Evolutionary conservation across 2,797 vertebrate species (phyloP).

Genomic region (Typhlichthys subterraneus): DNA sequence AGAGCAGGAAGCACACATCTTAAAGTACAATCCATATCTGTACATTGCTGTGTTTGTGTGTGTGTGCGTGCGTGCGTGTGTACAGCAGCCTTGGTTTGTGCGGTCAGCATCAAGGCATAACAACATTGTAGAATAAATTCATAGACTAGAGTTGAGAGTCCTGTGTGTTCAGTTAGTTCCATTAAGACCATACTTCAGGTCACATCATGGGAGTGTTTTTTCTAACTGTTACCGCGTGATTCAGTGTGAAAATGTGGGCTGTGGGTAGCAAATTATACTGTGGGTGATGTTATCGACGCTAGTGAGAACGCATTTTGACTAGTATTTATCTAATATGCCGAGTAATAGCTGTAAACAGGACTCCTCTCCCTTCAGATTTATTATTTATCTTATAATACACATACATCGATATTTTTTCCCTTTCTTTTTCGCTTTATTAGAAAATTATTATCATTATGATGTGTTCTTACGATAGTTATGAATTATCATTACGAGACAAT

Average conservation of each 20-base stretch:
- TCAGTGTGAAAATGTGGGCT: conserved; percentile 15
- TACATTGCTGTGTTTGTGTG: conserved; percentile 57
- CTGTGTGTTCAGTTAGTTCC: background rate
- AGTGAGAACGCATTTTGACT: conserved; percentile 48
- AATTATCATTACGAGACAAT: conserved; percentile 65
- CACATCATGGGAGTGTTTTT: conserved; percentile 5
- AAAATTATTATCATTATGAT: conserved; percentile 69
- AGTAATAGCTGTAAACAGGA: conserved; percentile 72
- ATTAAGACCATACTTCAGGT: background rate
- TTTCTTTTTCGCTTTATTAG: conserved; percentile 64
- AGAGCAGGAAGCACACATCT: conserved; percentile 77
- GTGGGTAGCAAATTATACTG: conserved; percentile 27
- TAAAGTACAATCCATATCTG: conserved; percentile 78
- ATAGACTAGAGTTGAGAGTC: conserved; percentile 11
- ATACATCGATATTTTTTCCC: conserved; percentile 61
- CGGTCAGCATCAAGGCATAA: conserved; percentile 48
- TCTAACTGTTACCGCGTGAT: no score
- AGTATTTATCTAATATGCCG: conserved; percentile 54
- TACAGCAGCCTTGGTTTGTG: conserved; percentile 53
- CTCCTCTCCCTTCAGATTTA: conserved; percentile 49
- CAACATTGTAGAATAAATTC: conserved; percentile 33
- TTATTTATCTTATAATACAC: conserved; percentile 65
- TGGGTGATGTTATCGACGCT: conserved; percentile 34
- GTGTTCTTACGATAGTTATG: conserved; percentile 65
- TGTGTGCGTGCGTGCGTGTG: conserved; percentile 43